Conservation (phyloP, 2,113 vertebrate genomes). For the Phodopus roborovskii region DNA sequence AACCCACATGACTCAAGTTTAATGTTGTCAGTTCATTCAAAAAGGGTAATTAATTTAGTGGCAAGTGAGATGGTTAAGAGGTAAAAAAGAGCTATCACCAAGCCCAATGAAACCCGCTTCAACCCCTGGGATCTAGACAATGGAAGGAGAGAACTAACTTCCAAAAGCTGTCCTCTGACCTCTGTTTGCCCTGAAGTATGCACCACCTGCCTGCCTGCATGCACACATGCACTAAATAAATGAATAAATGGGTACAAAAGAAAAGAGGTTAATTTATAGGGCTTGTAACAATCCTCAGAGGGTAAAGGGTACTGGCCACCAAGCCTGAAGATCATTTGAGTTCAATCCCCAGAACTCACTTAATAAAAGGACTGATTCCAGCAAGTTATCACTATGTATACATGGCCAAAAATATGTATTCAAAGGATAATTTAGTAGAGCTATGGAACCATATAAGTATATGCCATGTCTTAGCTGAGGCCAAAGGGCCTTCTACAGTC, state of each 20-base stretch:
- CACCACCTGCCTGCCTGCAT: background rate
- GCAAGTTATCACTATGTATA: background rate
- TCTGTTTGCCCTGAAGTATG: background rate
- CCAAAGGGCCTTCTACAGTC: background rate
- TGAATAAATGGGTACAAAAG: background rate
- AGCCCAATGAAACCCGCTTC: too few relatives aligned
- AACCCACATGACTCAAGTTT: background rate
- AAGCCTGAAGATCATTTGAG: background rate
- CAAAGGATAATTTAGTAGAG: background rate
- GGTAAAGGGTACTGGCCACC: background rate
- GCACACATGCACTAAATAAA: background rate
- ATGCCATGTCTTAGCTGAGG: background rate
- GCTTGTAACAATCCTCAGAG: background rate
- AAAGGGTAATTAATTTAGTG: background rate
- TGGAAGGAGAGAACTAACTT: background rate
- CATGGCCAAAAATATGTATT: background rate
- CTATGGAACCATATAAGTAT: background rate
- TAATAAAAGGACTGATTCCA: background rate
- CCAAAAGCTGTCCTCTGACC: background rate
- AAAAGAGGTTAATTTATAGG: background rate
- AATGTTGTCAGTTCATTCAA: constrained; percentile 15
- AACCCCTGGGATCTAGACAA: background rate
- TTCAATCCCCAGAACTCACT: background rate
- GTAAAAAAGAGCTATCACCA: background rate
- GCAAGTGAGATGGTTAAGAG: background rate